Evolutionary conservation across 2,888 invertebrate species (phyloP), one percentile per base, ranked within the genome.

Genomic region (Macroteleia sp.): DNA sequence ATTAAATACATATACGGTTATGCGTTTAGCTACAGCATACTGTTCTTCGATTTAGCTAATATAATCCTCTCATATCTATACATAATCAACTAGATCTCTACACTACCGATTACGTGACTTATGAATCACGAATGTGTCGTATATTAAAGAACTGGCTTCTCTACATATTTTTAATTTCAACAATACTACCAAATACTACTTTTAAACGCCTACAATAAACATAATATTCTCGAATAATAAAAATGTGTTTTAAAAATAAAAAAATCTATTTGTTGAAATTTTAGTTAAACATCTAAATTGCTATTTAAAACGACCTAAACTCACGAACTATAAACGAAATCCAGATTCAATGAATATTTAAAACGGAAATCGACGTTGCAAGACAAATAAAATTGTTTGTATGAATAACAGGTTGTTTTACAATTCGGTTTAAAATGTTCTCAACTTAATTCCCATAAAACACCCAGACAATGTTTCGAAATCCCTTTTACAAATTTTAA

Each of bases 1-100:
- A 62, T 71, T 57, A 48, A 17, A 12, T 56, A 25, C 16, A 32
- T 10, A 28, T 20, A 17, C n/a, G 19, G 20, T 36, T 44, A 50
- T 41, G 46, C 20, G n/a, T n/a, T n/a, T n/a, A n/a, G n/a, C n/a
- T n/a, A n/a, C n/a, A n/a, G n/a, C n/a, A n/a, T n/a, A n/a, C n/a
- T n/a, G n/a, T n/a, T n/a, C n/a, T n/a, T n/a, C n/a, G n/a, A 54
- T 54, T 44, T 36, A 30, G 19, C 44, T 30, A 44, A 28, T 41
- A 50, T 50, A 73, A 71, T 71, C 56, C 14, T 50, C 44, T 14
- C 3, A 30, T 44, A 50, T 73, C 62, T 48, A 54, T 61, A 66
- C 46, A 39, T 67, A 74, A 74, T 66, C 66, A 67, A 67, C 66
- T 67, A 66, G 74, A 66, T 74, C 54, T 74, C 74, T 61, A 54